A percentile compares a stretch with the other conserved stretches of the same genome.
These are phyloP conservation scores for Tympanoctomys barrerae DNA, from an alignment of 2,797 vertebrate genomes.

Conservation along the genomic window DNA sequence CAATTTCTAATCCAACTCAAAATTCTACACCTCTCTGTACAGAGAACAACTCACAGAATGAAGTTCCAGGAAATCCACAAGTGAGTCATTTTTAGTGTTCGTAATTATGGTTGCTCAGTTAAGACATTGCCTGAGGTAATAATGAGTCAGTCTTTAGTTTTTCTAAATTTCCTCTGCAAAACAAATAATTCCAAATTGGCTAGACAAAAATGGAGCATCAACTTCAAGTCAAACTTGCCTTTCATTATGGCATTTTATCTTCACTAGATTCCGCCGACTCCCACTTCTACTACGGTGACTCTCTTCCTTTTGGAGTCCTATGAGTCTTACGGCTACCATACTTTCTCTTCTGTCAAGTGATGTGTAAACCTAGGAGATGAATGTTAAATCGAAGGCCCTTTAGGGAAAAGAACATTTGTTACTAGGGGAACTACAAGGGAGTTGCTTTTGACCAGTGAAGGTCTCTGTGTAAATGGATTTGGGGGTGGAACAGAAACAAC, in stretches of 20 bases:
- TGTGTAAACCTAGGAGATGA: background rate
- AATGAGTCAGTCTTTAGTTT: constrained; percentile 58
- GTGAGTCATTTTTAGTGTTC: constrained; percentile 55
- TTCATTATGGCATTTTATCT: background rate
- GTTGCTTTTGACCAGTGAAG: constrained; percentile 24
- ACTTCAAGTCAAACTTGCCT: constrained; percentile 38
- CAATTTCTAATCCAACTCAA: background rate
- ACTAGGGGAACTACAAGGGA: background rate
- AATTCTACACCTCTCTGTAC: background rate
- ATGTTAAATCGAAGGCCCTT: background rate
- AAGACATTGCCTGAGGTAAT: constrained; percentile 36
- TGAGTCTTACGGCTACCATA: background rate
- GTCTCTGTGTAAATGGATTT: constrained; percentile 27
- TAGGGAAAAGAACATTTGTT: constrained; percentile 47
- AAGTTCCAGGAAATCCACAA: constrained; percentile 64
- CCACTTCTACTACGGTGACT: background rate
- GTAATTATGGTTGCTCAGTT: constrained; percentile 42
- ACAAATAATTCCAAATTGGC: constrained; percentile 53
- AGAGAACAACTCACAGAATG: constrained; percentile 55
- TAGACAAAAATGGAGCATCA: constrained; percentile 26
- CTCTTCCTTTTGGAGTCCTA: background rate
- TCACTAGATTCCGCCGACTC: background rate
- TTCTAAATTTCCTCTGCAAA: constrained; percentile 56
- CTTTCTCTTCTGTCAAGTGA: constrained; percentile 38
- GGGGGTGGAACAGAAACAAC: constrained; percentile 5